A percentile compares a stretch with the other conserved stretches of the same genome.
These are phyloP conservation scores for Phrynocephalus vlangalii DNA, from an alignment of 2,797 vertebrate genomes.

Conservation along the genomic window DNA sequence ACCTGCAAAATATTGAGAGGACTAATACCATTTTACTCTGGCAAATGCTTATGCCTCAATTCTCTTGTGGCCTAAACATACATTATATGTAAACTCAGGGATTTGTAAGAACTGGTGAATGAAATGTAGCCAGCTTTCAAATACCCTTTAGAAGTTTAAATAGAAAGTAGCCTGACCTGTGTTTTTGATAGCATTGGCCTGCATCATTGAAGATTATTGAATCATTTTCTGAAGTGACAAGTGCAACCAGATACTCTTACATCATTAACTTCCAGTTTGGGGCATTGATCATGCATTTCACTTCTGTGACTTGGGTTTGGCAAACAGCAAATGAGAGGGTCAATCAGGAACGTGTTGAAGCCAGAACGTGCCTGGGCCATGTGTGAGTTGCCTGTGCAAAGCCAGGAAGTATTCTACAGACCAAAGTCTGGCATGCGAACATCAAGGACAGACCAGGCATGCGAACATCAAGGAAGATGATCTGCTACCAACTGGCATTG, in stretches of 20 bases:
- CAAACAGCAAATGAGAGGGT: not conserved
- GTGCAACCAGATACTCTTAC: constrained; percentile 37
- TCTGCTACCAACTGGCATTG: not conserved
- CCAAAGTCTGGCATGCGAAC: not conserved
- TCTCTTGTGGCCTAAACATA: constrained; percentile 41
- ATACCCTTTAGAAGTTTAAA: constrained; percentile 31
- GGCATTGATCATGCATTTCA: constrained; percentile 45
- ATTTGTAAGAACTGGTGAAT: constrained; percentile 37
- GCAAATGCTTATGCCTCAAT: constrained; percentile 54
- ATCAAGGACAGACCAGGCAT: not conserved
- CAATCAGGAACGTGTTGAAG: not conserved
- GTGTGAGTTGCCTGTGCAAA: not conserved
- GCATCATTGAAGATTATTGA: constrained; percentile 39
- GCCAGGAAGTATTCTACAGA: not conserved
- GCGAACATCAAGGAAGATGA: not conserved
- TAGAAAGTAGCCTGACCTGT: constrained; percentile 43
- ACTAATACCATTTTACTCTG: constrained; percentile 42
- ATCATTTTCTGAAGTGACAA: constrained; percentile 38
- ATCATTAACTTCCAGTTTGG: constrained; percentile 39
- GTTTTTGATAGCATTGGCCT: constrained; percentile 49
- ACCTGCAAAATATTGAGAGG: constrained; percentile 55
- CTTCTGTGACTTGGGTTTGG: constrained; percentile 45
- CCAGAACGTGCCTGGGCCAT: not conserved
- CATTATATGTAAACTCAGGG: constrained; percentile 31
- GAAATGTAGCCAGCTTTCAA: constrained; percentile 55